Conservation (phyloP, 53 echinoderm and acorn worm species). For the Antedon mediterranea region DNA sequence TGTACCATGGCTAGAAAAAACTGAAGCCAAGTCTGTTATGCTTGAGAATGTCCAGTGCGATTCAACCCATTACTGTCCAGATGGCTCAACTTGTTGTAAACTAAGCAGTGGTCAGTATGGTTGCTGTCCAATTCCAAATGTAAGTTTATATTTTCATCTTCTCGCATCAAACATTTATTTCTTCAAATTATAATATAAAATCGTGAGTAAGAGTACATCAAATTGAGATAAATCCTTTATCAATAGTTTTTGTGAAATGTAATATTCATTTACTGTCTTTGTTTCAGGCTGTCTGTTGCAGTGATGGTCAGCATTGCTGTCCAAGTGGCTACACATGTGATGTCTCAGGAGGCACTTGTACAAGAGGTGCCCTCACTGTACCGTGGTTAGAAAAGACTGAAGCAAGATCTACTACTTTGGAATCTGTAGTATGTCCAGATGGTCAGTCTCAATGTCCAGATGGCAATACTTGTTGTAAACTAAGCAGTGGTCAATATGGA, state of each 20-base stretch:
- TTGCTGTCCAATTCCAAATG: neutral
- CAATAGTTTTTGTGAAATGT: too few species aligned
- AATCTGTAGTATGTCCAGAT: conserved; percentile 31
- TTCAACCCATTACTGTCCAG: too few species aligned
- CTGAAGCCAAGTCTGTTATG: too few species aligned
- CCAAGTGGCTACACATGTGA: conserved; percentile 27
- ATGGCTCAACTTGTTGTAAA: too few species aligned
- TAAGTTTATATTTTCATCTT: too few species aligned
- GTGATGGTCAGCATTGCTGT: conserved; percentile 60
- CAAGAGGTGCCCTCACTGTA: conserved; percentile 4
- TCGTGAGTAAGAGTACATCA: too few species aligned
- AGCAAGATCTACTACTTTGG: neutral
- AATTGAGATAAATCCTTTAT: too few species aligned
- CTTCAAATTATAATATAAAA: too few species aligned
- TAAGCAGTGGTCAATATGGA: conserved; percentile 6
- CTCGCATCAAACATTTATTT: too few species aligned
- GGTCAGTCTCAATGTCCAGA: conserved; percentile 28
- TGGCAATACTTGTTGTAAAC: conserved; percentile 42
- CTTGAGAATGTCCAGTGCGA: too few species aligned
- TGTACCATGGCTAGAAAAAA: conserved; percentile 19
- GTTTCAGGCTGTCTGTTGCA: conserved; percentile 81
- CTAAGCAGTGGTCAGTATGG: too few species aligned
- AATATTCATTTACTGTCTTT: too few species aligned
- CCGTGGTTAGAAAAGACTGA: conserved; percentile 23
- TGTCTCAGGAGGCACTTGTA: conserved; percentile 9